phyloP scores from a whole-genome alignment of 2,797 vertebrate species.

The Labroides dimidiatus region DNA sequence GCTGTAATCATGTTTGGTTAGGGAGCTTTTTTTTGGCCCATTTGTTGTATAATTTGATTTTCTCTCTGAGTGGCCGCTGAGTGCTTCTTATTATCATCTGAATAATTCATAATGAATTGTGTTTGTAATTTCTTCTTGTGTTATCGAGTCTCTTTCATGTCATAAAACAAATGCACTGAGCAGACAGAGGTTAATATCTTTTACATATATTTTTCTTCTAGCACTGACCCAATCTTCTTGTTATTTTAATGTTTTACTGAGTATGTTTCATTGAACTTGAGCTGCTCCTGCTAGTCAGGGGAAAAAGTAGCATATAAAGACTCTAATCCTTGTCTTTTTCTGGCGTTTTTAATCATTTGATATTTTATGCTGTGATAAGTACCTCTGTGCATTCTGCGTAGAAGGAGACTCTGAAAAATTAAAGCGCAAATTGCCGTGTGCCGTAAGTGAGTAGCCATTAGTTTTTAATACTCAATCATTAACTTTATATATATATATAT shows the following conservation, averaged over 20 bases:
- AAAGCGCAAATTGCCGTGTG: neutral
- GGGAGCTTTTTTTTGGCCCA: slow-evolving; percentile 26
- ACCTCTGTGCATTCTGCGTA: neutral
- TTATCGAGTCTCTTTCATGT: slow-evolving; percentile 47
- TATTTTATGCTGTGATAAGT: neutral
- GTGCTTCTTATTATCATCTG: slow-evolving; percentile 55
- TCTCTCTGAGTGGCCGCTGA: slow-evolving; percentile 47
- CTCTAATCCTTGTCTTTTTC: neutral
- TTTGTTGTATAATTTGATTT: slow-evolving; percentile 67
- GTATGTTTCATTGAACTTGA: neutral
- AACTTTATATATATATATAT: no score
- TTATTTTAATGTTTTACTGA: slow-evolving; percentile 11
- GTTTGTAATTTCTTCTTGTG: slow-evolving; percentile 56
- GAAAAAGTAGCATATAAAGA: neutral
- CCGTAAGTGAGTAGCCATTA: neutral
- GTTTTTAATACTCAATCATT: neutral
- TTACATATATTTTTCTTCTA: slow-evolving; percentile 10
- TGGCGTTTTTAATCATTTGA: neutral
- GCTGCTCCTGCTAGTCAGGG: neutral
- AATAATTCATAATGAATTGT: slow-evolving; percentile 66
- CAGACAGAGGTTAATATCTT: slow-evolving; percentile 51
- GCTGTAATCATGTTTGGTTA: slow-evolving; percentile 53
- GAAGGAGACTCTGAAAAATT: neutral
- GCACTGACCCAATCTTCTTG: neutral
- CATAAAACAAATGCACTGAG: slow-evolving; percentile 39